A percentile compares a stretch with the other conserved stretches of the same genome.
Conservation (phyloP, 37 sponge, comb jelly and placozoan species). For the Beroe ovata region DNA sequence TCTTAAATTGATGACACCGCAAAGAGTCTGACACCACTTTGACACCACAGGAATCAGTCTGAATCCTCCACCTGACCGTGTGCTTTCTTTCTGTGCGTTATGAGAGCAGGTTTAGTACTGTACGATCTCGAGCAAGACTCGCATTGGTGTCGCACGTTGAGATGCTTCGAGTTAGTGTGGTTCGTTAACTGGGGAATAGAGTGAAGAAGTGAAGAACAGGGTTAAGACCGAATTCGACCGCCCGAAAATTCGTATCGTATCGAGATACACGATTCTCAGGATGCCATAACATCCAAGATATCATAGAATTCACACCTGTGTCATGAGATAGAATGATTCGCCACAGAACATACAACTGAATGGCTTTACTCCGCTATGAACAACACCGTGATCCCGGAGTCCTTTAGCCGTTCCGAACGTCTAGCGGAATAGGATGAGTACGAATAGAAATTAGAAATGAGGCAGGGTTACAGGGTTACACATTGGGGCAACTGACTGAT, state of each 20-base stretch:
- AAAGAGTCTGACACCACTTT: background rate
- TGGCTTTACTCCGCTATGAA: constrained; percentile 34
- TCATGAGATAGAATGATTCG: constrained; percentile 22
- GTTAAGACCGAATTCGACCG: too few species aligned
- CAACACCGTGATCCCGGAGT: constrained; percentile 26
- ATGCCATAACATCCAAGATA: too few species aligned
- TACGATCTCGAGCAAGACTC: constrained; percentile 27
- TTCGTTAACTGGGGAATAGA: constrained; percentile 25
- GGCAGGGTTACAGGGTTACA: background rate
- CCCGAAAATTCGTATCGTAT: too few species aligned
- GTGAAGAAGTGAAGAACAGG: too few species aligned
- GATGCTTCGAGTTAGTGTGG: constrained; percentile 61
- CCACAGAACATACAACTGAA: constrained; percentile 67
- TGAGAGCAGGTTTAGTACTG: constrained; percentile 26
- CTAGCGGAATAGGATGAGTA: background rate
- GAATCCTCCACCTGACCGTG: constrained; percentile 26
- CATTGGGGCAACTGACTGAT: background rate
- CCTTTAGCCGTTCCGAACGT: constrained; percentile 9
- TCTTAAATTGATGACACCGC: too few species aligned
- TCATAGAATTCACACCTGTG: constrained; percentile 22
- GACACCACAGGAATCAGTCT: constrained; percentile 30
- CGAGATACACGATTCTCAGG: too few species aligned
- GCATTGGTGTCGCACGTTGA: constrained; percentile 47
- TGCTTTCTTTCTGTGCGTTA: constrained; percentile 22
- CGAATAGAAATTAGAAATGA: background rate